A percentile compares a stretch with the other conserved stretches of the same genome.
Conservation (phyloP, 2,888 invertebrate species). For the Boloria euphrosyne region DNA sequence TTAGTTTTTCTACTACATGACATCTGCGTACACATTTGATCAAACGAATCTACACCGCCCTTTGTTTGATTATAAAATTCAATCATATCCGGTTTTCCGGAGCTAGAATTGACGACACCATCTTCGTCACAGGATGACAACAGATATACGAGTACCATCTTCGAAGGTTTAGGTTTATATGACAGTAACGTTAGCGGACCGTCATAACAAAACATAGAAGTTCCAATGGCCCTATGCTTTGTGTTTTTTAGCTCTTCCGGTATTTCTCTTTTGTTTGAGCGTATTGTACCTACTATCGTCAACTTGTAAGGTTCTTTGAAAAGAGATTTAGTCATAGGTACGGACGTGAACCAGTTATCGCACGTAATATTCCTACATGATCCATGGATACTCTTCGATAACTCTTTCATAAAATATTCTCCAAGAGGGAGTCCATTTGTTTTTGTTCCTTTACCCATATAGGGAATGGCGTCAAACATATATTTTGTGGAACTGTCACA, state of each 20-base stretch:
- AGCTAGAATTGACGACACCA: constrained; percentile 47
- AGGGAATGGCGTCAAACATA: constrained; percentile 35
- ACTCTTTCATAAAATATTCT: constrained; percentile 14
- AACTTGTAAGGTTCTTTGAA: constrained; percentile 49
- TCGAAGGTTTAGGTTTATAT: constrained; percentile 34
- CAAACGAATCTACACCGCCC: constrained; percentile 37
- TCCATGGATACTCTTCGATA: constrained; percentile 14
- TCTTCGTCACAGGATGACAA: constrained; percentile 36
- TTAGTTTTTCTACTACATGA: constrained; percentile 36
- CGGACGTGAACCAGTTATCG: constrained; percentile 13
- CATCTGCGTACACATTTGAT: constrained; percentile 35
- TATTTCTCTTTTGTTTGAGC: constrained; percentile 41
- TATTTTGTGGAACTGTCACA: constrained; percentile 29
- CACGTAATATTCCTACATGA: constrained; percentile 5
- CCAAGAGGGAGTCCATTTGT: constrained; percentile 4
- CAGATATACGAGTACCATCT: constrained; percentile 34
- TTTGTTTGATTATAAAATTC: constrained; percentile 33
- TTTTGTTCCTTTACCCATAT: constrained; percentile 41
- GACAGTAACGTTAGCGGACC: constrained; percentile 31
- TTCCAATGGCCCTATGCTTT: constrained; percentile 19
- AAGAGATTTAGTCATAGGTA: constrained; percentile 39
- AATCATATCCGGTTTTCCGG: constrained; percentile 34
- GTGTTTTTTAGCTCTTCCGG: constrained; percentile 38
- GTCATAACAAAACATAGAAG: constrained; percentile 36
- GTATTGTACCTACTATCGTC: constrained; percentile 47